These are phyloP conservation scores for Neoitamus cyanurus DNA, from an alignment of 2,888 invertebrate genomes.

Conservation along the genomic window DNA sequence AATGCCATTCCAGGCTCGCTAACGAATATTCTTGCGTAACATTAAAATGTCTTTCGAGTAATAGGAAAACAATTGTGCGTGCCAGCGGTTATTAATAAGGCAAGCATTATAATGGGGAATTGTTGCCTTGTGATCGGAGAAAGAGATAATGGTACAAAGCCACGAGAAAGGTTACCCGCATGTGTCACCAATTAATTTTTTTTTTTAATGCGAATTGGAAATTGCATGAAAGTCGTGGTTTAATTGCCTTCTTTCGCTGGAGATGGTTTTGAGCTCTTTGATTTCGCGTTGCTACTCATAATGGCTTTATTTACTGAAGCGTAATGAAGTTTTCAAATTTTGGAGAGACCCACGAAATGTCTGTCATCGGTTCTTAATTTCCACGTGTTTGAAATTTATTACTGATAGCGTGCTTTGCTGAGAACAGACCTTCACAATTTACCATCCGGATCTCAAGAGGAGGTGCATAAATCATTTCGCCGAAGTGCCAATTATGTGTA, in stretches of 20 bases:
- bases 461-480: neutral
- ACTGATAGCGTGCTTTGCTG: neutral
- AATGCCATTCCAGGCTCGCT: neutral
- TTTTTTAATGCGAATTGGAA: neutral
- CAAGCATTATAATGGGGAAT: neutral
- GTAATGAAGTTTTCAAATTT: neutral
- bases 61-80: neutral
- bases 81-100: neutral
- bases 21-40: neutral
- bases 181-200: neutral
- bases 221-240: neutral
- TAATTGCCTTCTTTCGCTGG: neutral
- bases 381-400: neutral
- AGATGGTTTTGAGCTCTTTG: neutral
- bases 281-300: neutral
- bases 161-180: neutral
- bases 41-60: neutral
- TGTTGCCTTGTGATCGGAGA: neutral
- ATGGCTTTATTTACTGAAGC: neutral
- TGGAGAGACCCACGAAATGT: neutral
- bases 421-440: neutral
- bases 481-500: neutral
- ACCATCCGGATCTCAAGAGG: neutral
- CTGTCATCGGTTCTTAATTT: neutral
- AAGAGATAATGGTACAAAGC: neutral